These are phyloP conservation scores for Noctua comes DNA, from an alignment of 2,888 invertebrate species.

Conservation along the genomic window DNA sequence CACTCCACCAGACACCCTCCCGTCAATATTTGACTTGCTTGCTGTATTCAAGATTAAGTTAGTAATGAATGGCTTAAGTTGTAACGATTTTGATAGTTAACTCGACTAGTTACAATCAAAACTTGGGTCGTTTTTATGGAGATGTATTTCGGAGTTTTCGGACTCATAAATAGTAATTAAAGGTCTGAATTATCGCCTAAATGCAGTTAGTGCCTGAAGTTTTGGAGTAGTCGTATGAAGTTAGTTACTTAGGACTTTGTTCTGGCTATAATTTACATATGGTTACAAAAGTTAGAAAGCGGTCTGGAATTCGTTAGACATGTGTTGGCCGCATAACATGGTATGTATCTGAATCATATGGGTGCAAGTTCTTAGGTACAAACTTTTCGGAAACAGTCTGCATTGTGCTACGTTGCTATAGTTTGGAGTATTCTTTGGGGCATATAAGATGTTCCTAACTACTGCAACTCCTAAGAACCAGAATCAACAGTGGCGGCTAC, in stretches of 20 bases:
- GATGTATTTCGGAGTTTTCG: slow-evolving; percentile 32
- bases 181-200: slow-evolving; percentile 25
- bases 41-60: slow-evolving; percentile 64
- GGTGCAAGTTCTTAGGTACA: not conserved
- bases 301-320: slow-evolving; percentile 26
- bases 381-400: not conserved
- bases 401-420: not conserved
- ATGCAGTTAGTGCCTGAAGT: slow-evolving; percentile 47
- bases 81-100: slow-evolving; percentile 55
- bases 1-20: slow-evolving; percentile 57
- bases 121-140: slow-evolving; percentile 42
- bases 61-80: slow-evolving; percentile 62
- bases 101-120: slow-evolving; percentile 15
- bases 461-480: not conserved
- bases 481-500: too few relatives aligned
- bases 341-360: not conserved
- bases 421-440: too few relatives aligned
- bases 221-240: slow-evolving; percentile 27
- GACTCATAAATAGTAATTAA: slow-evolving; percentile 57
- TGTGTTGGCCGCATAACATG: slow-evolving; percentile 7
- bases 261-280: slow-evolving; percentile 22
- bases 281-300: slow-evolving; percentile 18
- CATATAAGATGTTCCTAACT: not conserved
- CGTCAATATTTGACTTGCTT: slow-evolving; percentile 69
- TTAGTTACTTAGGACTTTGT: slow-evolving; percentile 43